Base-by-base conservation (phyloP, 2,797 vertebrate species). In the Amblyraja radiata region DNA sequence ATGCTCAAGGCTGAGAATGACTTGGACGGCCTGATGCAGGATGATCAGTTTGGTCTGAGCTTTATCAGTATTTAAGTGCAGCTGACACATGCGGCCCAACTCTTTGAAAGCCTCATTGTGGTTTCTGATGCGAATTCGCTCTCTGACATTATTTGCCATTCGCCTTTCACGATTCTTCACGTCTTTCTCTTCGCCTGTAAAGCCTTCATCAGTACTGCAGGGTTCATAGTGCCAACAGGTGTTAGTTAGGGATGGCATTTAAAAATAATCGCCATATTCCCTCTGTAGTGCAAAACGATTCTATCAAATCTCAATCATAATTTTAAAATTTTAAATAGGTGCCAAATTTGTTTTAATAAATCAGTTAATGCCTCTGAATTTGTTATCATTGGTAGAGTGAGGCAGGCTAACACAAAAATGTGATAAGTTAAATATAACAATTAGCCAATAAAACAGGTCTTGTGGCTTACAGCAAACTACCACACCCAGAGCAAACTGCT, bases 81-180 rank as follows among this genome's bases (percentile, higher is more conserved):
- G 96, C 97, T 99, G 98, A 96, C 97, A 97, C 98, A 99, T 99
- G 96, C 98, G 98, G 96, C 99, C 99, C 97, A 99, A 97, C 95
- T 99, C 98, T 96, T 99, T 98, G 98, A 99, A 99, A 96, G 99
- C 98, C 96, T 98, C 99, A 95, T 99, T 99, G 96, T 99, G 99
- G 98, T 99, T 99, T 28, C 99, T 98, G 95, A 99, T 98, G 5
- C 99, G 98, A 96, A 99, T 98, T 95, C 99, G 96, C 94, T 99
- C 99, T 96, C 99, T 97, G 94, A 98, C 97, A 96, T 99, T 99
- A 98, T 99, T 99, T 96, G 99, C 98, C 96, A 97, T 97, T 94
- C 99, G 98, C 94, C 99, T 98, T 95, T 99, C 99, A 93, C 97
- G 97, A 96, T 99, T 99, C 95, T 98, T 97, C 97, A 97, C 97